Conservation (phyloP, 2,113 vertebrate species). For the Embiotoca jacksoni region DNA sequence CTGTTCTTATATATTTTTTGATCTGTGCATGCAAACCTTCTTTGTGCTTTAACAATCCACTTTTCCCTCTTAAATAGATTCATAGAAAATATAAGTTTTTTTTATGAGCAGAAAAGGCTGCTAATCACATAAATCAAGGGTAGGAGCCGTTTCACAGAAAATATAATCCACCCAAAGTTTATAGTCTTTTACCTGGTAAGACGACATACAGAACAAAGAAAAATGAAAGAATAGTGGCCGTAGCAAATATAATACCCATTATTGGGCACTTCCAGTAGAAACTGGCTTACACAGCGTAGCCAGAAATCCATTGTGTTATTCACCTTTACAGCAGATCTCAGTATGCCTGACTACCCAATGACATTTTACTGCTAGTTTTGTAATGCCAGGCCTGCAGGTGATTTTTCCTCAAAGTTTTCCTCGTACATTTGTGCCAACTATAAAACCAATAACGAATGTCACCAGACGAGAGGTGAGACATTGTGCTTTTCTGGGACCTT, state of each 20-base stretch:
- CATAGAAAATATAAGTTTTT: background rate
- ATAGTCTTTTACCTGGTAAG: background rate
- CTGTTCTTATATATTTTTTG: background rate
- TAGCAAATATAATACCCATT: slow-evolving; percentile 11
- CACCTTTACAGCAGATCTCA: slow-evolving; percentile 42
- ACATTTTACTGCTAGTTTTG: slow-evolving; percentile 42
- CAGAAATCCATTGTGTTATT: slow-evolving; percentile 36
- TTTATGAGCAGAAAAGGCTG: background rate
- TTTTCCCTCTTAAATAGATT: background rate
- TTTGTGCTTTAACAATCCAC: background rate
- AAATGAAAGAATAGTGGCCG: slow-evolving; percentile 8
- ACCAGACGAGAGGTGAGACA: slow-evolving; percentile 5
- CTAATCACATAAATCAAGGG: background rate
- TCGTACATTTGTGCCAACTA: slow-evolving; percentile 19
- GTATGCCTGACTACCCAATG: slow-evolving; percentile 13
- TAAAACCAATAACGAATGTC: slow-evolving; percentile 36
- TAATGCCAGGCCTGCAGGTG: slow-evolving; percentile 8
- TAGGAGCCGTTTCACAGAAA: slow-evolving; percentile 4
- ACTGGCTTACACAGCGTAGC: slow-evolving; percentile 4
- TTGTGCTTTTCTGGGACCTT: slow-evolving; percentile 6
- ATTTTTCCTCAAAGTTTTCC: slow-evolving; percentile 18
- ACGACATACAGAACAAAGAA: slow-evolving; percentile 7
- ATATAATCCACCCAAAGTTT: background rate
- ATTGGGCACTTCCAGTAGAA: slow-evolving; percentile 8
- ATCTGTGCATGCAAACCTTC: background rate